Conservation (phyloP, 2,888 invertebrate genomes). For the Noctua janthina region DNA sequence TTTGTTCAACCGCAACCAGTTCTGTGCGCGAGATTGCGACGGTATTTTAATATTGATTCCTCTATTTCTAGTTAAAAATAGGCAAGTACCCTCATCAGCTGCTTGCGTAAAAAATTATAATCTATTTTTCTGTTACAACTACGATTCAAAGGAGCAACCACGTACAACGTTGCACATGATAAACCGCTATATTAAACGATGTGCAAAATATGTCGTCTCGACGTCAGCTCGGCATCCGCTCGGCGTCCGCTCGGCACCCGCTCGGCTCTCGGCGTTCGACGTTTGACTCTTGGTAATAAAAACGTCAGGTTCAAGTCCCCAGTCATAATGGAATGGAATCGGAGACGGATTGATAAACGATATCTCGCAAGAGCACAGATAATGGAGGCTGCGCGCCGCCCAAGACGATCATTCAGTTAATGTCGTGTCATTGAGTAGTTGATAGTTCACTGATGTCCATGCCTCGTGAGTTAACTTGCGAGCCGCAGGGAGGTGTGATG, state of each 20-base stretch:
- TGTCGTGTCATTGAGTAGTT: background rate
- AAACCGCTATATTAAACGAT: constrained; percentile 22
- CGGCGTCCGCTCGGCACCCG: background rate
- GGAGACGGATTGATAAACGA: constrained; percentile 60
- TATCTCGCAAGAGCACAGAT: constrained; percentile 49
- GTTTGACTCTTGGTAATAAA: constrained; percentile 46
- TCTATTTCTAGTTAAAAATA: too few species aligned
- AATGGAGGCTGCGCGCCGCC: constrained; percentile 31
- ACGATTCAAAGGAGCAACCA: too few species aligned
- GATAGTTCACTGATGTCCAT: background rate
- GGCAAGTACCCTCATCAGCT: too few species aligned
- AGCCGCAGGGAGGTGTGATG: background rate
- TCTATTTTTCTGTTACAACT: too few species aligned
- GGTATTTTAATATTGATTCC: too few species aligned
- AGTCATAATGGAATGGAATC: constrained; percentile 58
- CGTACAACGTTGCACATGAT: background rate
- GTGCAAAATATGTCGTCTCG: constrained; percentile 5
- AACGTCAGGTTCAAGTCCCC: constrained; percentile 52
- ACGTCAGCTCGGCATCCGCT: background rate
- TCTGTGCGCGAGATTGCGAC: too few species aligned
- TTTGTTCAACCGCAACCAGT: too few species aligned
- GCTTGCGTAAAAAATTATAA: too few species aligned
- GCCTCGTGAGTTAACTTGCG: background rate
- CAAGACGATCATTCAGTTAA: background rate
- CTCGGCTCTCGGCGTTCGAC: constrained; percentile 11